phyloP scores from a whole-genome alignment of 2,113 vertebrate species.

The Podarcis raffonei region DNA sequence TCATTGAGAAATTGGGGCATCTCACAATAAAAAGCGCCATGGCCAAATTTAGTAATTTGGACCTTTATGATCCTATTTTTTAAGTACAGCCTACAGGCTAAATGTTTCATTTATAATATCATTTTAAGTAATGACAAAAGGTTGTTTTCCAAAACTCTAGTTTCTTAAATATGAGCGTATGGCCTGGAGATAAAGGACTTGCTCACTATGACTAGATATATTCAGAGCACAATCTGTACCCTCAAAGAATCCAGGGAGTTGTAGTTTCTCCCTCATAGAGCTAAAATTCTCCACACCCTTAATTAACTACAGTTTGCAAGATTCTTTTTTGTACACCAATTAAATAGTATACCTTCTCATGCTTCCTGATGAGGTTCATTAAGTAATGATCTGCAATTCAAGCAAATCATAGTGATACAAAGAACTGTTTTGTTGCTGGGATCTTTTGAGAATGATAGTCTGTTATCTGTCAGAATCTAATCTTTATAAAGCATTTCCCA shows the following conservation, averaged over 20 bases:
- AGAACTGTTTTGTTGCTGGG: constrained; percentile 76
- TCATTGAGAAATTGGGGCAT: neutral
- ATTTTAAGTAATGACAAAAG: constrained; percentile 69
- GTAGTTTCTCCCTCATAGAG: no score
- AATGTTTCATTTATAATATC: constrained; percentile 55
- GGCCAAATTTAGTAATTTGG: constrained; percentile 45
- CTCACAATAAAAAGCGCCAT: constrained; percentile 13
- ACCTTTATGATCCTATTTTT: constrained; percentile 7
- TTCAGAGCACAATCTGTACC: no score
- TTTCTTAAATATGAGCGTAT: constrained; percentile 74
- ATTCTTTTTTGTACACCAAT: no score
- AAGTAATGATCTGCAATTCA: constrained; percentile 79
- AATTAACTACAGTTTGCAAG: no score
- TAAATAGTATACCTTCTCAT: constrained; percentile 72
- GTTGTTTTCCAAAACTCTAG: constrained; percentile 79
- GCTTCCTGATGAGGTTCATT: constrained; percentile 87
- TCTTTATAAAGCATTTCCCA: constrained; percentile 49
- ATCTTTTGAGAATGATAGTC: constrained; percentile 71
- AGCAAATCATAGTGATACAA: constrained; percentile 76
- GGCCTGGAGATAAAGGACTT: constrained; percentile 81
- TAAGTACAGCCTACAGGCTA: constrained; percentile 15
- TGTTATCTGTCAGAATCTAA: constrained; percentile 79
- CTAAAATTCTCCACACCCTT: no score
- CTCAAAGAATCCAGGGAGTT: no score
- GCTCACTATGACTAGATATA: constrained; percentile 54